Evolutionary conservation across 2,888 invertebrate species (phyloP).

Genomic region (Hyposoter dolosus): DNA sequence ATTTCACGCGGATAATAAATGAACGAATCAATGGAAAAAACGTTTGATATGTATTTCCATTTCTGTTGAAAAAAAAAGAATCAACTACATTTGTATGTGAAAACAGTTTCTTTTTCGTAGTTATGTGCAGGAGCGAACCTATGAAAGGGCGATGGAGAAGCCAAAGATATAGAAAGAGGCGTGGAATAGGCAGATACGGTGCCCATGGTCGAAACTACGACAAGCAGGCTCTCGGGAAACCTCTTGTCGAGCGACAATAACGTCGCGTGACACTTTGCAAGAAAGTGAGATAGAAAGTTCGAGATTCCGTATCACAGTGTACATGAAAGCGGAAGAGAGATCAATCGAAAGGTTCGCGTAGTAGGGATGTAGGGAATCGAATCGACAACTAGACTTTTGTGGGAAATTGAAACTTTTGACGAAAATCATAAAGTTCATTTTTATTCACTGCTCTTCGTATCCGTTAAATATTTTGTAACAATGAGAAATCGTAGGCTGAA

Average conservation of each 20-base stretch:
- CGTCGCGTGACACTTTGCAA: slow-evolving; percentile 50
- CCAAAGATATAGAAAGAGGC: slow-evolving; percentile 10
- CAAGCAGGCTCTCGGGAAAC: slow-evolving; percentile 17
- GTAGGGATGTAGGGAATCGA: not conserved
- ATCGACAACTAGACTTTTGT: slow-evolving; percentile 17
- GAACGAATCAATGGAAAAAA: slow-evolving; percentile 10
- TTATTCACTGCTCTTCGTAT: not conserved
- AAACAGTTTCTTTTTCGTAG: not conserved
- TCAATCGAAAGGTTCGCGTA: slow-evolving; percentile 1
- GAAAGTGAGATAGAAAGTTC: slow-evolving; percentile 38
- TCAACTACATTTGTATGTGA: not conserved
- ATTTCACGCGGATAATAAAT: not conserved
- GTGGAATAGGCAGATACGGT: slow-evolving; percentile 16
- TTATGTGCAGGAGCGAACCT: not conserved
- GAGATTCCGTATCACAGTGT: slow-evolving; percentile 12
- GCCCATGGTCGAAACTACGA: slow-evolving; percentile 35
- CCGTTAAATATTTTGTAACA: not conserved
- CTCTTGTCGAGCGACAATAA: slow-evolving; percentile 57
- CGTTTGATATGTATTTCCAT: not conserved
- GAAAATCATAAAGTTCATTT: not conserved
- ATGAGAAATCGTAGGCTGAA: not conserved
- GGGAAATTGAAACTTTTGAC: not conserved
- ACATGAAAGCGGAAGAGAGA: slow-evolving; percentile 7
- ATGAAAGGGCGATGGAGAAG: slow-evolving; percentile 14
- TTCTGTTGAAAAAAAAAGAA: not conserved